Conservation (phyloP, 1,140 invertebrate species). For the Pseudoatta argentina region DNA sequence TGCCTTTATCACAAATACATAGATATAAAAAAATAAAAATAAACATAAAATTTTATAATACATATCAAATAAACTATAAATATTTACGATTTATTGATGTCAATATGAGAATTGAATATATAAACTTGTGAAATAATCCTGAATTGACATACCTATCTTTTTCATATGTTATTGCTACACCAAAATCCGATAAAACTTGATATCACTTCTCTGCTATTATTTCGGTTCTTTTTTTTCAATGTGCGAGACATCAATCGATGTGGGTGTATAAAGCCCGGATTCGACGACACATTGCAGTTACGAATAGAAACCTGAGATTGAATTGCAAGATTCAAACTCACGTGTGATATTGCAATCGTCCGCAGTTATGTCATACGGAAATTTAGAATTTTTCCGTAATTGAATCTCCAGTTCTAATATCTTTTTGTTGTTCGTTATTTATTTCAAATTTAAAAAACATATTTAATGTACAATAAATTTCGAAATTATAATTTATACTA, state of each 20-base stretch:
- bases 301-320: constrained; percentile 42
- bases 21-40: not conserved
- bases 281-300: constrained; percentile 28
- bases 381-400: not conserved
- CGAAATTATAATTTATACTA: constrained; percentile 3
- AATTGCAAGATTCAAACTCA: constrained; percentile 39
- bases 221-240: constrained; percentile 30
- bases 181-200: constrained; percentile 23
- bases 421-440: not conserved
- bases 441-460: not conserved
- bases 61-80: not conserved
- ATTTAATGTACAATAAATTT: not conserved
- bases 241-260: constrained; percentile 27
- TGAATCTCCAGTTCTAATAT: not conserved
- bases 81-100: constrained; percentile 3
- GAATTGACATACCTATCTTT: not conserved
- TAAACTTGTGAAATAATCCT: not conserved
- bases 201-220: constrained; percentile 24
- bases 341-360: constrained; percentile 21
- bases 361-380: not conserved
- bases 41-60: not conserved
- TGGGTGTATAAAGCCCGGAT: constrained; percentile 23
- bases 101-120: not conserved
- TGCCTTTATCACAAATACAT: not conserved
- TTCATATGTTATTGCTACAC: constrained; percentile 1